Evolutionary conservation across 92 coral and sea anemone species (phyloP), one percentile per base, ranked within the genome.

Genomic region (Epizoanthus illoricatus): DNA sequence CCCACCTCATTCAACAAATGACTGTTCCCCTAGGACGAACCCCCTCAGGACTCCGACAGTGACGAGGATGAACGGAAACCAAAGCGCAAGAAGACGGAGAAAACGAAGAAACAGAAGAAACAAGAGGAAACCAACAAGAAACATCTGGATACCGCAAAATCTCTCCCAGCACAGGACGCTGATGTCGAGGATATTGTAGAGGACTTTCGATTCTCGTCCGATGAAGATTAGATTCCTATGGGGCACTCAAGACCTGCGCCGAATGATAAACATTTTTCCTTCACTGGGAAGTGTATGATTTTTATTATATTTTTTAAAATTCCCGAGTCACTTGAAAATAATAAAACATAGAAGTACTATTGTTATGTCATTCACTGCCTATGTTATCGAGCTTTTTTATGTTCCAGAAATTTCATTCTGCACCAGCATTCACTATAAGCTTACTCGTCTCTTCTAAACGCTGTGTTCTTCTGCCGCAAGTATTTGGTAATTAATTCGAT

Each of bases 131-230:
- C 58, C 52, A 56, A 18, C 55, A 74, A 84, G 52, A 81, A 74
- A 79, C 85, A 82, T 78, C 7, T 43, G 41, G 90, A 86, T 81
- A 64, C 84, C 67, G 24, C 49, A 43, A 80, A 54, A 52, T 17
- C 42, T 17, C 56, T 42, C 10, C 55, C 76, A 21, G 71, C 70
- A 17, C 72, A 9, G 28, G 90, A 83, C 1, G 79, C 42, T 20
- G 92, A 81, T 42, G 85, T 20, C 60, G 97, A 91, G 45, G 98
- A 95, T 63, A 88, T 95, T 59, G 98, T 95, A 33, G 87, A 91
- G 71, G 98, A 93, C 86, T 91, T 95, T 63, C 92, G 81, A 43
- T 91, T 95, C 65, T 95, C 98, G 3, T 93, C 97, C 3, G 92
- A 88, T 62, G 98, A 95, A 62, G 97, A 95, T 49, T 84, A 79